phyloP scores from a whole-genome alignment of 2,797 vertebrate species.

The Caiman crocodilus region DNA sequence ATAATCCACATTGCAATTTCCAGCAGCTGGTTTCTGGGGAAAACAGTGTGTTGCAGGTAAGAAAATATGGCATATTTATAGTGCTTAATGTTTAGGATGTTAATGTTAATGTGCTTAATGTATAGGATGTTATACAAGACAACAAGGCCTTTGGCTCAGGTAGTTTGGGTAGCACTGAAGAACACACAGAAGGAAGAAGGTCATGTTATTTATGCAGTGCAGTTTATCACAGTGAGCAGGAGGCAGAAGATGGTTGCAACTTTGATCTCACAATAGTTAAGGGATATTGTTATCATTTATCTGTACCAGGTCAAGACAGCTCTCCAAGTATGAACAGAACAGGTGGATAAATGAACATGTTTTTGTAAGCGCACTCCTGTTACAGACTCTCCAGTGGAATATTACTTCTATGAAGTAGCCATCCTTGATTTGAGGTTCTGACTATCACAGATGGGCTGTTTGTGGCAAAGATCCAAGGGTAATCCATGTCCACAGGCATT shows the following conservation, averaged over 20 bases:
- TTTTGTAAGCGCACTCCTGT: neutral
- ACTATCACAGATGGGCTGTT: neutral
- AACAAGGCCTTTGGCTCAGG: neutral
- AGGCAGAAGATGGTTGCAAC: neutral
- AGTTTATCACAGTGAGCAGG: neutral
- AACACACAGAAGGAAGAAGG: neutral
- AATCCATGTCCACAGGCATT: neutral
- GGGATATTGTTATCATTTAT: neutral
- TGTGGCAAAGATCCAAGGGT: neutral
- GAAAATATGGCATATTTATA: neutral
- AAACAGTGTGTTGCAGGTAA: too few relatives aligned
- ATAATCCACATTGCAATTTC: too few relatives aligned
- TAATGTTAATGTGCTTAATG: too few relatives aligned
- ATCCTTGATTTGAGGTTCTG: neutral
- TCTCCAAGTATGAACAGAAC: neutral
- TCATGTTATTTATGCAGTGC: neutral
- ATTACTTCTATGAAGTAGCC: neutral
- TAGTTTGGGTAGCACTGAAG: neutral
- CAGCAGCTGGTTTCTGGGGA: too few relatives aligned
- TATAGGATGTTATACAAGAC: neutral
- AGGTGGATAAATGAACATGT: neutral
- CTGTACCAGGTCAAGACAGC: accelerated
- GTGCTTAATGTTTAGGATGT: neutral
- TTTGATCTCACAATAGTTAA: neutral
- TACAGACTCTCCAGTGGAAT: neutral